A percentile compares a stretch with the other conserved stretches of the same genome.
phyloP scores from a whole-genome alignment of 2,797 vertebrate species.

The Acanthis flammea region DNA sequence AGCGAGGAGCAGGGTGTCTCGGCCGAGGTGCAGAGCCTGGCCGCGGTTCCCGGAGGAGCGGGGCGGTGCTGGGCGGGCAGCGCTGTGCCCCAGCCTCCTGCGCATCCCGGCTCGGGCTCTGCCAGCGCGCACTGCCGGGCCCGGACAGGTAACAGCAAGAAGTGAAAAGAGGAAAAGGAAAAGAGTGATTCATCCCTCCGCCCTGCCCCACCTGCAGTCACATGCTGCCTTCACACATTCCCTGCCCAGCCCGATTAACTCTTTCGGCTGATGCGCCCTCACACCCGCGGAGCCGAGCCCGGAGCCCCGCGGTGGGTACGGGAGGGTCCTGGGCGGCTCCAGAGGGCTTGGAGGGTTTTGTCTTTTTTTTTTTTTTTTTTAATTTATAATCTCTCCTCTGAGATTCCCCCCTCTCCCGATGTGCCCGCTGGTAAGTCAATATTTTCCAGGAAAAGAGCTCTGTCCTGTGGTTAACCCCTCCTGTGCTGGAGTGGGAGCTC shows the following conservation, averaged over 20 bases:
- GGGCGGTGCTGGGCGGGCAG: background rate
- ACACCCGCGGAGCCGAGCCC: background rate
- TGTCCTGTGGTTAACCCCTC: background rate
- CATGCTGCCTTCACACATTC: constrained; percentile 42
- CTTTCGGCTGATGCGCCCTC: background rate
- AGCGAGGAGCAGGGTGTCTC: background rate
- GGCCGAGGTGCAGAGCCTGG: accelerated
- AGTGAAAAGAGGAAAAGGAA: constrained; percentile 50
- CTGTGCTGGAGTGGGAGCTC: accelerated
- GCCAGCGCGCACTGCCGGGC: background rate
- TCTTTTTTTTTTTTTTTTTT: background rate
- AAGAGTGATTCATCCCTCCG: constrained; percentile 60
- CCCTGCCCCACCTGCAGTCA: constrained; percentile 65
- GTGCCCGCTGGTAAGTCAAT: background rate
- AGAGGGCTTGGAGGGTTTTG: background rate
- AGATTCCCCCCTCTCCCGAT: background rate
- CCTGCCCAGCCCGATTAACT: constrained; percentile 20
- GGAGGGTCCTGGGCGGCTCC: background rate
- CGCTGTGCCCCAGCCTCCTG: background rate
- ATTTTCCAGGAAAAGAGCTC: background rate
- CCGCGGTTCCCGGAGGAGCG: background rate
- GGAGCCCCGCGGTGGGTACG: background rate
- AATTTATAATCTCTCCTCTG: background rate
- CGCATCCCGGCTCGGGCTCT: background rate
- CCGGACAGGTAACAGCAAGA: constrained; percentile 48